A percentile compares a stretch with the other conserved stretches of the same genome.
Evolutionary conservation across 2,888 invertebrate genomes (phyloP).

Genomic region (Acanthosepion pharaonis): DNA sequence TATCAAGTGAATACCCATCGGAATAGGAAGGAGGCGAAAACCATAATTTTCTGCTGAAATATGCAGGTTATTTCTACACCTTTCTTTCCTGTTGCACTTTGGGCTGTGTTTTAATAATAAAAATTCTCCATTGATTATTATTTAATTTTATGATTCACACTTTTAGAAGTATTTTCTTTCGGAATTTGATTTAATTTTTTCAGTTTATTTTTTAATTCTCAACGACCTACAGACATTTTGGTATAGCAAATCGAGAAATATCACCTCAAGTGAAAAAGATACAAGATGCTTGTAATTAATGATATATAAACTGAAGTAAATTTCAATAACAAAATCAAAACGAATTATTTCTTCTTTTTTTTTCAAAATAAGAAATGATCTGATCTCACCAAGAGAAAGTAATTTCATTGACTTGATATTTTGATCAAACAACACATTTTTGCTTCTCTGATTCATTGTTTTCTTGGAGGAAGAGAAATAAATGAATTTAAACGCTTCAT

Average conservation of each 20-base stretch:
- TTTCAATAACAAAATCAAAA: background rate
- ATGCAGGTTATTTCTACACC: constrained; percentile 1
- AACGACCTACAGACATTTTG: background rate
- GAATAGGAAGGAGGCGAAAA: background rate
- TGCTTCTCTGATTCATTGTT: too few species aligned
- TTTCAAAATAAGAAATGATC: too few species aligned
- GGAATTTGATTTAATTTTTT: background rate
- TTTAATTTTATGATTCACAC: background rate
- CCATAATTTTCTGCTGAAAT: background rate
- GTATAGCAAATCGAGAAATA: background rate
- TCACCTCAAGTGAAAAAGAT: background rate
- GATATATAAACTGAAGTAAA: background rate
- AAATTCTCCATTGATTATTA: background rate
- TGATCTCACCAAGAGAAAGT: too few species aligned
- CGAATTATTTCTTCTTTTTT: background rate
- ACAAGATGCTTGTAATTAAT: background rate
- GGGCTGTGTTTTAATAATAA: background rate
- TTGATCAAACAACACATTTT: too few species aligned
- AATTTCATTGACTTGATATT: too few species aligned
- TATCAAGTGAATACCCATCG: background rate
- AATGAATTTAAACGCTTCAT: too few species aligned
- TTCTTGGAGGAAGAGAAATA: too few species aligned
- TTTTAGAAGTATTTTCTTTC: background rate
- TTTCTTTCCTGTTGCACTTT: background rate
- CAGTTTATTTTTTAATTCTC: background rate